These are phyloP conservation scores for Acridotheres tristis DNA, from an alignment of 2,797 vertebrate genomes.

Conservation along the genomic window DNA sequence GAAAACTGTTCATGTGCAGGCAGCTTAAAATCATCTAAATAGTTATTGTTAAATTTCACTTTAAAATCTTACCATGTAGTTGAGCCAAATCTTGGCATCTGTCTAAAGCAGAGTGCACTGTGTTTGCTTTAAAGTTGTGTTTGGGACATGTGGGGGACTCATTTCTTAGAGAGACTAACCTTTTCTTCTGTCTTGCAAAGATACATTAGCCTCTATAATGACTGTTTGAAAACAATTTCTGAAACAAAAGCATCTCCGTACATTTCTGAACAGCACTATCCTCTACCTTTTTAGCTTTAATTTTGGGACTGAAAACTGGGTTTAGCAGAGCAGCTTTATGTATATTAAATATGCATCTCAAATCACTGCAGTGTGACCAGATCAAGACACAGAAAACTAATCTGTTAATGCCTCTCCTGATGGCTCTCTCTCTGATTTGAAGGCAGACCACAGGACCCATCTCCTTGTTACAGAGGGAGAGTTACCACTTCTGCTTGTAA, in stretches of 20 bases:
- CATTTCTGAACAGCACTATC: neutral
- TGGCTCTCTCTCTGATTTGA: neutral
- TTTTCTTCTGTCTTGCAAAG: neutral
- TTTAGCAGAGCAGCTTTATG: neutral
- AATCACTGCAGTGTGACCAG: neutral
- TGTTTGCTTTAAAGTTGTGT: neutral
- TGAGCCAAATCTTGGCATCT: neutral
- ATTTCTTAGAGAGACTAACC: neutral
- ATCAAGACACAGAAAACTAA: neutral
- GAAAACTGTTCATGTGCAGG: neutral
- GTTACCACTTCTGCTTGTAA: neutral
- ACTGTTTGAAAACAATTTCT: neutral
- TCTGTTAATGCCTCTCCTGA: neutral
- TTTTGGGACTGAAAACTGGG: neutral
- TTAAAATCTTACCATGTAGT: neutral
- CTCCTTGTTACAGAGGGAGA: neutral
- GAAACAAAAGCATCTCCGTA: neutral
- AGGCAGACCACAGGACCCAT: neutral
- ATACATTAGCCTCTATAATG: neutral
- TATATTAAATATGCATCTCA: neutral
- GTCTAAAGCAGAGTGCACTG: neutral
- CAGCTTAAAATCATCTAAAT: neutral
- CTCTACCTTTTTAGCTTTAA: neutral
- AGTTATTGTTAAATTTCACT: neutral
- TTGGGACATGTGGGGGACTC: accelerated